Conservation (phyloP, 2,113 vertebrate species). For the Amphiprion ocellaris region DNA sequence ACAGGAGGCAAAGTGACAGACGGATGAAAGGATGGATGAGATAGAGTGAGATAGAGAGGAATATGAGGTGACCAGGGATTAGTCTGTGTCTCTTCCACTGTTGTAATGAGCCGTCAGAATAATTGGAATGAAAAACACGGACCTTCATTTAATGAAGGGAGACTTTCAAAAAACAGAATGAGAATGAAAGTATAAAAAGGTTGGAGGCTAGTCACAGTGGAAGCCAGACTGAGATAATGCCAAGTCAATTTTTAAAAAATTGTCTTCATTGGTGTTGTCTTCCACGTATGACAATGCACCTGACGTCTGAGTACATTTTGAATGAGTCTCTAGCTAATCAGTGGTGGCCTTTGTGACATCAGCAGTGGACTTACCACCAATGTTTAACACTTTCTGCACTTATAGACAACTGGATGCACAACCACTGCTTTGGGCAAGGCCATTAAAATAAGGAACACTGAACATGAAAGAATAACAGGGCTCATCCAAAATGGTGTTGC, state of each 20-base stretch:
- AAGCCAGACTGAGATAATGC: slow-evolving; percentile 42
- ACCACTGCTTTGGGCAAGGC: slow-evolving; percentile 36
- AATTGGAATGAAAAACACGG: slow-evolving; percentile 79
- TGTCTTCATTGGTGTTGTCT: slow-evolving; percentile 1
- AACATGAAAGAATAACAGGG: slow-evolving; percentile 64
- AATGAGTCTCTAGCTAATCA: slow-evolving; percentile 47
- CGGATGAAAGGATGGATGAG: slow-evolving; percentile 44
- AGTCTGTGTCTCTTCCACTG: slow-evolving; percentile 56
- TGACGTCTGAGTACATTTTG: slow-evolving; percentile 30
- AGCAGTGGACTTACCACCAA: slow-evolving; percentile 25
- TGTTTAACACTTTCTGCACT: slow-evolving; percentile 18
- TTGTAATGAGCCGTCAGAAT: slow-evolving; percentile 80
- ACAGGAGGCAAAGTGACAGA: slow-evolving; percentile 39
- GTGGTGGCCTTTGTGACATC: slow-evolving; percentile 17
- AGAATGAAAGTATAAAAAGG: slow-evolving; percentile 50
- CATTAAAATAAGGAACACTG: slow-evolving; percentile 52
- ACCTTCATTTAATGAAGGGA: slow-evolving; percentile 76
- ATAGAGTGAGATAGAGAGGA: slow-evolving; percentile 24
- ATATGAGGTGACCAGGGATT: slow-evolving; percentile 68
- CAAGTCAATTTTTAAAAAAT: slow-evolving; percentile 29
- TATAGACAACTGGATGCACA: slow-evolving; percentile 44
- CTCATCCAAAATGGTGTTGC: slow-evolving; percentile 60
- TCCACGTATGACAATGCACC: slow-evolving; percentile 22
- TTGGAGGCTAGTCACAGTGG: slow-evolving; percentile 26
- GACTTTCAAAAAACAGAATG: slow-evolving; percentile 54